Evolutionary conservation across 2,797 vertebrate species (phyloP).

Genomic region (Sebastes taczanowskii): DNA sequence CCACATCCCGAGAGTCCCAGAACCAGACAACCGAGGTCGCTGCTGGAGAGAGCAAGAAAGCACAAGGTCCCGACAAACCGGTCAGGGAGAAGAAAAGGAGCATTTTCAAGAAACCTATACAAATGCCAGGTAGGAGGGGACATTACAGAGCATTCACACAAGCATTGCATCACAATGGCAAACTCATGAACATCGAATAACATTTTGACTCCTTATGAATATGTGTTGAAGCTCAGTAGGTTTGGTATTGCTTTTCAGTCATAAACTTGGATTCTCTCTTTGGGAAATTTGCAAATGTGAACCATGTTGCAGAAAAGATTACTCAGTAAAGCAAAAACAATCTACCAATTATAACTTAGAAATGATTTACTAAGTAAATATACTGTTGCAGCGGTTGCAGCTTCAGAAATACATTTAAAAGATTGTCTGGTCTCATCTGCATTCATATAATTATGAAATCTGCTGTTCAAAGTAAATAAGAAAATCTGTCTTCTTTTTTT

Average conservation of each 20-base stretch:
- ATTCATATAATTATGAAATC: neutral
- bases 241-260: neutral
- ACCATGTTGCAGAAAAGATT: neutral
- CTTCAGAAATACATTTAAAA: neutral
- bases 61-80: constrained; percentile 82
- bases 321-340: neutral
- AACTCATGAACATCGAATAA: neutral
- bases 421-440: neutral
- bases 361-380: neutral
- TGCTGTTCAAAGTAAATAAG: neutral
- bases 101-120: constrained; percentile 92
- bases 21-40: constrained; percentile 71
- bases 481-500: neutral
- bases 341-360: neutral
- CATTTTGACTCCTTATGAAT: neutral
- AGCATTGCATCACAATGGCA: neutral
- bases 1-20: constrained; percentile 72
- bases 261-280: neutral
- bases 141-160: neutral
- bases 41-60: constrained; percentile 78
- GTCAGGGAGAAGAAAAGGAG: constrained; percentile 90
- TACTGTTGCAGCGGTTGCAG: neutral
- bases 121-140: constrained; percentile 87
- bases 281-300: neutral
- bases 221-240: neutral